Evolutionary conservation across 2,888 invertebrate genomes (phyloP).

Genomic region (Ophion costatus): DNA sequence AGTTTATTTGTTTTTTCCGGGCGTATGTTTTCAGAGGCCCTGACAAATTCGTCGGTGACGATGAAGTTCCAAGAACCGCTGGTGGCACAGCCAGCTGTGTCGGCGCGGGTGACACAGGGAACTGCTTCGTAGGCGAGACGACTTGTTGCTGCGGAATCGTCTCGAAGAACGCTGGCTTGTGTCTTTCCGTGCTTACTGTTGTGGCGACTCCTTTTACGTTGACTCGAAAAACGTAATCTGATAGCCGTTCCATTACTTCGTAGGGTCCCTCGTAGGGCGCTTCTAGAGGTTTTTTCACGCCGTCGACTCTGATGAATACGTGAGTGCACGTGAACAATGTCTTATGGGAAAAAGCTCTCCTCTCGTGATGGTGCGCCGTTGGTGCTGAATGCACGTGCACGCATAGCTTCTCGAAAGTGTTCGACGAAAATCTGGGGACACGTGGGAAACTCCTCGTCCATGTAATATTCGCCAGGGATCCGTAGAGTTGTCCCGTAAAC

Average conservation of each 20-base stretch:
- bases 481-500: no score
- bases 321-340: slow-evolving; percentile 52
- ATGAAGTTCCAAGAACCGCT: no score
- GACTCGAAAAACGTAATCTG: slow-evolving; percentile 61
- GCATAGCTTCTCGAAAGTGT: slow-evolving; percentile 50
- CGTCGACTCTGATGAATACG: slow-evolving; percentile 54
- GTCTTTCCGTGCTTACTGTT: slow-evolving; percentile 64
- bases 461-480: no score
- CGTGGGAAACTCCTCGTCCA: no score
- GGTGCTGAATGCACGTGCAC: slow-evolving; percentile 31
- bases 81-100: no score
- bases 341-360: background rate
- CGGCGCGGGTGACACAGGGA: no score
- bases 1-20: no score
- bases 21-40: no score
- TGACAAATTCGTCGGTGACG: no score
- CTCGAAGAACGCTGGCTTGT: slow-evolving; percentile 67
- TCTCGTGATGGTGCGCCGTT: slow-evolving; percentile 46
- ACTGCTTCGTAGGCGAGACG: background rate
- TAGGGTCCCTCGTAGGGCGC: slow-evolving; percentile 71
- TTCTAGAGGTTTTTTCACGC: slow-evolving; percentile 53
- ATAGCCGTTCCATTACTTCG: slow-evolving; percentile 59
- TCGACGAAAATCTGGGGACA: slow-evolving; percentile 39
- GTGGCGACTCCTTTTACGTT: slow-evolving; percentile 49
- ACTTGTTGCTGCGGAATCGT: background rate